These are phyloP conservation scores for Rhinoderma darwinii DNA, from an alignment of 2,113 vertebrate genomes.

Conservation along the genomic window DNA sequence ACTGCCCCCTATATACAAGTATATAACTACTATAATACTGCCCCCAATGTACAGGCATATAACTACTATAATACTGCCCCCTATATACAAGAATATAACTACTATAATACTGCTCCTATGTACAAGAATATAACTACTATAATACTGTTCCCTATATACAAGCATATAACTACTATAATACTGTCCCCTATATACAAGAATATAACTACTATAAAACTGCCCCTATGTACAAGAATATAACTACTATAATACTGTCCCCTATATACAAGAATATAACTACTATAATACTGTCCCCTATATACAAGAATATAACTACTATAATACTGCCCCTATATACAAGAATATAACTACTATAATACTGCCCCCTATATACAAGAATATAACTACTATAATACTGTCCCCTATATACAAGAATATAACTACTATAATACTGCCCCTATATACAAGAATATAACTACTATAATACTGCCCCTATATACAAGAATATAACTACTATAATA, in stretches of 20 bases:
- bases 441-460: too few relatives aligned
- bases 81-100: not conserved
- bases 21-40: slow-evolving; percentile 2
- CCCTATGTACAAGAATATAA: slow-evolving; percentile 1
- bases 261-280: not conserved
- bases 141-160: not conserved
- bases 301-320: slow-evolving; percentile 5
- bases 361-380: too few relatives aligned
- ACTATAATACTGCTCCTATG: not conserved
- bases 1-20: not conserved
- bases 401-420: too few relatives aligned
- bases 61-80: not conserved
- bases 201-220: too few relatives aligned
- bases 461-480: too few relatives aligned
- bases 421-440: too few relatives aligned
- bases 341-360: slow-evolving; percentile 6
- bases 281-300: not conserved
- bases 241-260: not conserved
- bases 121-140: slow-evolving; percentile 5
- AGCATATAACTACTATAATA: slow-evolving; percentile 2
- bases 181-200: not conserved
- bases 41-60: not conserved
- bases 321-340: not conserved
- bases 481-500: too few relatives aligned
- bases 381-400: too few relatives aligned